Conservation (phyloP, 1,140 invertebrate genomes). For the Heterodera schachtii region DNA sequence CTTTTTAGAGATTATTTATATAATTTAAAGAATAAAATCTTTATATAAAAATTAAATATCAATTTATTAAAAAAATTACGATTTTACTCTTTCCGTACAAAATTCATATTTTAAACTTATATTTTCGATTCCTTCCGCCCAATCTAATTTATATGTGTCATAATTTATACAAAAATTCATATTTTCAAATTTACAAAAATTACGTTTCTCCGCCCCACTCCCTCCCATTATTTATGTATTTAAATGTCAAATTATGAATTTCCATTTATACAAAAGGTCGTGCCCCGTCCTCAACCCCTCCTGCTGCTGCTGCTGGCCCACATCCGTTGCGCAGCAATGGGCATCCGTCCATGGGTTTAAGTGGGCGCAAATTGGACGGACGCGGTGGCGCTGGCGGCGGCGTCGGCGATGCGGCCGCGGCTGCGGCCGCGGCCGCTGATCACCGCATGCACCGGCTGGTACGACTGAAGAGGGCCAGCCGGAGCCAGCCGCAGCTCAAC, state of each 20-base stretch:
- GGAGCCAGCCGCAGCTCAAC: slow-evolving; percentile 23
- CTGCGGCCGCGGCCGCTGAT: background rate
- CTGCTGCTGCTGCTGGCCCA: background rate
- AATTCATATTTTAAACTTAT: too few relatives aligned
- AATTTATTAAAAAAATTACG: too few relatives aligned
- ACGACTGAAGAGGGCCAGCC: slow-evolving; percentile 16
- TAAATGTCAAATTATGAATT: background rate
- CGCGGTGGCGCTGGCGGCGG: background rate
- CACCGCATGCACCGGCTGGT: background rate
- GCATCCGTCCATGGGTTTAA: slow-evolving; percentile 18
- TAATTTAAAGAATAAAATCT: too few relatives aligned
- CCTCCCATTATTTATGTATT: too few relatives aligned
- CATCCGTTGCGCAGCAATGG: background rate
- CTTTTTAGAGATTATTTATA: too few relatives aligned
- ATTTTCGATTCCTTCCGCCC: too few relatives aligned
- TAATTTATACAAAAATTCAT: too few relatives aligned
- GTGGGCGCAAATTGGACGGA: slow-evolving; percentile 13
- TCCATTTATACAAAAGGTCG: background rate
- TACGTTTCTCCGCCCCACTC: too few relatives aligned
- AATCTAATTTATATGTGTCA: too few relatives aligned
- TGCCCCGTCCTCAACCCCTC: background rate
- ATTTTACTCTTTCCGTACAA: too few relatives aligned
- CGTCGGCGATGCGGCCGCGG: background rate
- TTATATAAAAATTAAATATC: too few relatives aligned
- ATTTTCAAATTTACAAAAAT: too few relatives aligned